phyloP scores from a whole-genome alignment of 2,888 invertebrate genomes.

The Drosophila testacea region DNA sequence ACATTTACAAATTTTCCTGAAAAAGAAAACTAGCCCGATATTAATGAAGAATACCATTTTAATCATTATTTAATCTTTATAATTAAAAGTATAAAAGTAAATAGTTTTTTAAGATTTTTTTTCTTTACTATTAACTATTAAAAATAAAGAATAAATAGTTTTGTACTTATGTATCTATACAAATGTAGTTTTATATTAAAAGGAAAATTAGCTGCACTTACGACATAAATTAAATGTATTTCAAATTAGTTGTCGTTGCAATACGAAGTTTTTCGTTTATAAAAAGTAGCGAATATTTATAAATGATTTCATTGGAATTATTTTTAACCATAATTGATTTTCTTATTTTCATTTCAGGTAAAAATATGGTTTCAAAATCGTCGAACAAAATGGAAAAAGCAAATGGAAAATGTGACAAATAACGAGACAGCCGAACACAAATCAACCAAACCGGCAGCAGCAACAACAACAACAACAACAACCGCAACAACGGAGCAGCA shows the following conservation, averaged over 20 bases:
- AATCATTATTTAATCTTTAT: too few species aligned
- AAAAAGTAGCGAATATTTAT: neutral
- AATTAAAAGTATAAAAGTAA: too few species aligned
- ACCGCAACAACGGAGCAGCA: constrained; percentile 20
- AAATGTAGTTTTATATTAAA: too few species aligned
- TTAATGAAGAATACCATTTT: too few species aligned
- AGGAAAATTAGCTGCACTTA: too few species aligned
- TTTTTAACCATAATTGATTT: constrained; percentile 3
- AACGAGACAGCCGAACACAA: constrained; percentile 91
- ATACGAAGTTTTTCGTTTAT: neutral
- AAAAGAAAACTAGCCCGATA: too few species aligned
- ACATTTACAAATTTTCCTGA: too few species aligned
- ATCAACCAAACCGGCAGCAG: constrained; percentile 55
- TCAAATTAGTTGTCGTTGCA: neutral
- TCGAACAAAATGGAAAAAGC: constrained; percentile 91
- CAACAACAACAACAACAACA: constrained; percentile 6
- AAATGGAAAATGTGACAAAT: constrained; percentile 93
- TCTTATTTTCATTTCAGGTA: constrained; percentile 73
- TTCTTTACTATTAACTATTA: too few species aligned
- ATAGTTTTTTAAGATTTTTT: too few species aligned
- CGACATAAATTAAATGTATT: neutral
- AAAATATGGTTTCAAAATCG: constrained; percentile 86
- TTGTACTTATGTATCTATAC: too few species aligned
- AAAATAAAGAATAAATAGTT: too few species aligned
- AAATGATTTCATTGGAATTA: neutral